These are phyloP conservation scores for Reticulitermes lucifugus DNA, from an alignment of 2,888 invertebrate genomes.

Conservation along the genomic window DNA sequence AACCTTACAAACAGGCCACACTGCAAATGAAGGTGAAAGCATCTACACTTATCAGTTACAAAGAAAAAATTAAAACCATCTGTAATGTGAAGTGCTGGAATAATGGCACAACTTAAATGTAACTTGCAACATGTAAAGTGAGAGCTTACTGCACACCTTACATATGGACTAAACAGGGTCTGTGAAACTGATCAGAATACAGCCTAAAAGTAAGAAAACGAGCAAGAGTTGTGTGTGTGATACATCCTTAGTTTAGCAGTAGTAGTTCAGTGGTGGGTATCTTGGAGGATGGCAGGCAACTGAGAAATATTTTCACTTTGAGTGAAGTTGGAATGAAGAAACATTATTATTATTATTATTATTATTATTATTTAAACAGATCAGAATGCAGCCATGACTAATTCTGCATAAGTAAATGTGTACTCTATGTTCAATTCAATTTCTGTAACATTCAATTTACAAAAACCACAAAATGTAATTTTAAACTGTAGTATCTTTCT, in stretches of 20 bases:
- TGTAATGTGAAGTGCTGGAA: neutral
- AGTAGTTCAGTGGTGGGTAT: too few species aligned
- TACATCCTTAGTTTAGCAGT: neutral
- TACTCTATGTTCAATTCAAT: neutral
- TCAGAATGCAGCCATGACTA: too few species aligned
- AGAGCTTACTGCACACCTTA: neutral
- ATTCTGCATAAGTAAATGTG: too few species aligned
- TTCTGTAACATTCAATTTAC: neutral
- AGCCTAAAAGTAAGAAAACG: neutral
- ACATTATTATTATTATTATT: too few species aligned
- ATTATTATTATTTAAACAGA: too few species aligned
- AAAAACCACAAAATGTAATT: neutral
- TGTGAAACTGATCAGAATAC: neutral
- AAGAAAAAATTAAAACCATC: neutral
- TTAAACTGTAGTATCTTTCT: neutral
- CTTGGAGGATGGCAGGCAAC: too few species aligned
- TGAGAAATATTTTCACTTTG: too few species aligned
- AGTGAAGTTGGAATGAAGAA: neutral
- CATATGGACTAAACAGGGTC: neutral
- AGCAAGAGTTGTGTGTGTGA: neutral
- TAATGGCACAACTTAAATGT: conserved; percentile 12
- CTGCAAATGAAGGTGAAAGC: neutral
- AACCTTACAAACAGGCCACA: neutral
- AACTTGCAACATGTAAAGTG: neutral
- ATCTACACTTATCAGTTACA: neutral